Percentiles rank a stretch among this genome's conserved stretches.
These are phyloP conservation scores for Torymus tubicola DNA, from an alignment of 2,888 invertebrate genomes.

Conservation along the genomic window DNA sequence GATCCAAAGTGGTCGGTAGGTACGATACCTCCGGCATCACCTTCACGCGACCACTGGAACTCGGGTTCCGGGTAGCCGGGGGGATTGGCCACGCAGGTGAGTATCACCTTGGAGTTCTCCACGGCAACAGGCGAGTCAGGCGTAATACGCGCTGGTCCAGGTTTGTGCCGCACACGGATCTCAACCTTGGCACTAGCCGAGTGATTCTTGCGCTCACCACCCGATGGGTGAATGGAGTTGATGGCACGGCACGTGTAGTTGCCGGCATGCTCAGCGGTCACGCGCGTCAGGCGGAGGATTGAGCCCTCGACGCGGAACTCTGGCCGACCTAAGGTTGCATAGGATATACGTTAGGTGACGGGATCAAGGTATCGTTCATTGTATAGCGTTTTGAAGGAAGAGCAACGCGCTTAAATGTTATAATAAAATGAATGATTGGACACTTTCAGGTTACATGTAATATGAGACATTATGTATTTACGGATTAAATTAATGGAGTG, in stretches of 20 bases:
- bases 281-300: constrained; percentile 84
- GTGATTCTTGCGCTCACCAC: constrained; percentile 84
- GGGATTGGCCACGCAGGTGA: constrained; percentile 91
- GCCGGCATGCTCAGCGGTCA: constrained; percentile 91
- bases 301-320: constrained; percentile 91
- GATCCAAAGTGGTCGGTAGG: constrained; percentile 88
- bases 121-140: constrained; percentile 91
- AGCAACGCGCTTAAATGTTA: no score
- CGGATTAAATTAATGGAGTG: no score
- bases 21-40: constrained; percentile 81
- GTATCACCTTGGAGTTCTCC: constrained; percentile 88
- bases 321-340: constrained; percentile 78
- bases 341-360: no score
- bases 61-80: constrained; percentile 96
- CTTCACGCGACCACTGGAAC: constrained; percentile 92
- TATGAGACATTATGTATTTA: no score
- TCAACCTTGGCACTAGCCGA: constrained; percentile 89
- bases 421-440: no score
- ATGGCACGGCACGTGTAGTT: constrained; percentile 93
- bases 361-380: no score
- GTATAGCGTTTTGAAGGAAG: no score
- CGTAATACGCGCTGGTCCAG: constrained; percentile 88
- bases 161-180: constrained; percentile 89
- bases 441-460: no score
- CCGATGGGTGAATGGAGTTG: constrained; percentile 88